phyloP scores from a whole-genome alignment of 1,140 invertebrate genomes.

The Pomacea maculata region DNA sequence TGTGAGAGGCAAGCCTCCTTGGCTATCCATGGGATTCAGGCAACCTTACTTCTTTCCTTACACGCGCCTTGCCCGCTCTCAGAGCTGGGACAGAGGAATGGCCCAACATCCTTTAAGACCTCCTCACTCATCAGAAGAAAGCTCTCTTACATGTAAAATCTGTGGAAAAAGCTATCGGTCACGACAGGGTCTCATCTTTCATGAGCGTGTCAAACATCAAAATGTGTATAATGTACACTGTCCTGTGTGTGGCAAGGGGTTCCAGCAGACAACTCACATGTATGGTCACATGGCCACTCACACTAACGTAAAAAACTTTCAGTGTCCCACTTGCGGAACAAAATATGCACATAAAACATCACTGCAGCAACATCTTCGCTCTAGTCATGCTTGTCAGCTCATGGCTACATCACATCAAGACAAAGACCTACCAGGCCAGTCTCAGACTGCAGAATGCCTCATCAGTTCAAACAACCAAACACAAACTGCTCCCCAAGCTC shows the following conservation, averaged over 20 bases:
- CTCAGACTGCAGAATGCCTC: not conserved
- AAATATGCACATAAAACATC: conserved; percentile 35
- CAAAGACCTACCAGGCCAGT: conserved; percentile 2
- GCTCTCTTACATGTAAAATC: conserved; percentile 20
- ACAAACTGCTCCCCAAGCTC: not conserved
- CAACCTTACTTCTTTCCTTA: conserved; percentile 23
- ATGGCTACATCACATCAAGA: conserved; percentile 1
- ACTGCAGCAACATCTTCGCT: conserved; percentile 19
- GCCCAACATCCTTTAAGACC: not conserved
- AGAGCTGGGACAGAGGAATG: conserved; percentile 17
- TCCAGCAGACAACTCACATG: conserved; percentile 33
- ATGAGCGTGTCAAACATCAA: conserved; percentile 31
- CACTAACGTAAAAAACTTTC: conserved; percentile 28
- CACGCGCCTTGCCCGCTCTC: conserved; percentile 15
- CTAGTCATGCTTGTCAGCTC: not conserved
- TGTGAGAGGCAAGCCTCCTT: conserved; percentile 16
- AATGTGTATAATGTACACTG: conserved; percentile 30
- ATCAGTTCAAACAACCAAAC: not conserved
- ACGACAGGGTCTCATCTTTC: conserved; percentile 24
- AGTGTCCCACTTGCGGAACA: conserved; percentile 28
- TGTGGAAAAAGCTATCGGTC: conserved; percentile 32
- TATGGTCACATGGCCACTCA: conserved; percentile 33
- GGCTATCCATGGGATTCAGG: conserved; percentile 13
- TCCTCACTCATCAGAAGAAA: conserved; percentile 4
- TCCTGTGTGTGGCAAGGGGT: conserved; percentile 31